Evolutionary conservation across 2,113 vertebrate species (phyloP), one percentile per base, ranked within the genome.

Genomic region (Chionomys nivalis): DNA sequence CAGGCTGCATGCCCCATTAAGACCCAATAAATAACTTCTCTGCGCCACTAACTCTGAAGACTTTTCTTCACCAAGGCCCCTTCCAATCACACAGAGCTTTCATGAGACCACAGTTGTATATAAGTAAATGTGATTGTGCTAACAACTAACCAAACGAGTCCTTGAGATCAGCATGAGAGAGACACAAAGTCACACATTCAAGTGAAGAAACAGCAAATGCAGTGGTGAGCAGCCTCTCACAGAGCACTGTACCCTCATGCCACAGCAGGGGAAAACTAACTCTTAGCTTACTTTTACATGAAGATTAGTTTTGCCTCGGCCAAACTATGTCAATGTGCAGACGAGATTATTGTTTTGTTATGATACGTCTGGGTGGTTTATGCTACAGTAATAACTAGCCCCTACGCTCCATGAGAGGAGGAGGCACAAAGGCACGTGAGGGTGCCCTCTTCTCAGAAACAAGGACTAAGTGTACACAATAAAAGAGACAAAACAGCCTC

Each of bases 11-110:
- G 65, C 86, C 49, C 83, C 94, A 96, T 96, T 96, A 98, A 96
- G 94, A 96, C 44, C 66, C 58, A 94, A 63, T 90, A 97, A 98
- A 97, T 96, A 98, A 87, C 36, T 76, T 95, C 58, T 97, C 95
- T 96, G 26, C 75, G 96, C 24, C 75, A 95, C 66, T 31, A 79
- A 49, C 91, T 77, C 17, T 91, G 76, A 97, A 44, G 87, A 94
- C 90, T 68, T 39, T 42, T 95, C 78, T 92, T 91, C 78, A 95
- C 87, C 89, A 79, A 73, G 17, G 39, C 87, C 87, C 63, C 1
- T 7, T 66, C 47, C 78, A 95, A 77, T 36, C 28, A 96, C 52
- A 63, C 7, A 93, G 65, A 94, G 70, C 13, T 96, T 98, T 95
- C 75, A 93, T 91, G 0, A 95, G 55, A 28, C 52, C 68, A 3